A percentile compares a stretch with the other conserved stretches of the same genome.
Evolutionary conservation across 2,888 invertebrate genomes (phyloP).

Genomic region (Encarsia formosa): DNA sequence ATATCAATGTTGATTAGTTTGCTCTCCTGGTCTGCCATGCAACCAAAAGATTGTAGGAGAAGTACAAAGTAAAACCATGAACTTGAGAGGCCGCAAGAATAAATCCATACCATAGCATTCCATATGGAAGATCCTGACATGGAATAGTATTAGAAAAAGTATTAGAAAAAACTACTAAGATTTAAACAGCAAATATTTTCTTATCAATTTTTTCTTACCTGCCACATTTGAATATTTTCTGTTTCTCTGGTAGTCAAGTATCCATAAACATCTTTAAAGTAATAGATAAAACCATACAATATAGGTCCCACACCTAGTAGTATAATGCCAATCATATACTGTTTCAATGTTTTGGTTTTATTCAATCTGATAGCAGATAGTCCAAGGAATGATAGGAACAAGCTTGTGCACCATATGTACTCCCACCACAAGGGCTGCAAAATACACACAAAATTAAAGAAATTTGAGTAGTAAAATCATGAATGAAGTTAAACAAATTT

Average conservation of each 20-base stretch:
- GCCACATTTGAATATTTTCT: slow-evolving; percentile 74
- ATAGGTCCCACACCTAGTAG: slow-evolving; percentile 78
- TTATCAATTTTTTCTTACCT: slow-evolving; percentile 61
- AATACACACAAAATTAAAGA: slow-evolving; percentile 29
- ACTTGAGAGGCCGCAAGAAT: slow-evolving; percentile 83
- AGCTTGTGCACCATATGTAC: slow-evolving; percentile 85
- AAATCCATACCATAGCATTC: slow-evolving; percentile 89
- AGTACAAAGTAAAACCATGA: slow-evolving; percentile 80
- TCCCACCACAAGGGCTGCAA: slow-evolving; percentile 86
- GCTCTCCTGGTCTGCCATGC: slow-evolving; percentile 80
- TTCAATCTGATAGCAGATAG: slow-evolving; percentile 83
- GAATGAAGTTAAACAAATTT: background rate
- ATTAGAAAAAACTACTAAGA: slow-evolving; percentile 13
- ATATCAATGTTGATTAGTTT: slow-evolving; percentile 54
- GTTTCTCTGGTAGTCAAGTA: slow-evolving; percentile 70
- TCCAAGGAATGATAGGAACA: slow-evolving; percentile 79
- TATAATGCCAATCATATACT: slow-evolving; percentile 76
- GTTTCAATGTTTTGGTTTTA: slow-evolving; percentile 69
- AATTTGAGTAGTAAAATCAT: slow-evolving; percentile 11
- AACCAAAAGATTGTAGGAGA: slow-evolving; percentile 74
- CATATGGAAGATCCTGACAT: slow-evolving; percentile 82
- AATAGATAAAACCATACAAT: slow-evolving; percentile 75
- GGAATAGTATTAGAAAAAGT: slow-evolving; percentile 5
- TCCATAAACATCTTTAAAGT: slow-evolving; percentile 78
- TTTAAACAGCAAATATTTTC: too few relatives aligned